phyloP scores from a whole-genome alignment of 2,113 vertebrate species.

The Fulica atra region DNA sequence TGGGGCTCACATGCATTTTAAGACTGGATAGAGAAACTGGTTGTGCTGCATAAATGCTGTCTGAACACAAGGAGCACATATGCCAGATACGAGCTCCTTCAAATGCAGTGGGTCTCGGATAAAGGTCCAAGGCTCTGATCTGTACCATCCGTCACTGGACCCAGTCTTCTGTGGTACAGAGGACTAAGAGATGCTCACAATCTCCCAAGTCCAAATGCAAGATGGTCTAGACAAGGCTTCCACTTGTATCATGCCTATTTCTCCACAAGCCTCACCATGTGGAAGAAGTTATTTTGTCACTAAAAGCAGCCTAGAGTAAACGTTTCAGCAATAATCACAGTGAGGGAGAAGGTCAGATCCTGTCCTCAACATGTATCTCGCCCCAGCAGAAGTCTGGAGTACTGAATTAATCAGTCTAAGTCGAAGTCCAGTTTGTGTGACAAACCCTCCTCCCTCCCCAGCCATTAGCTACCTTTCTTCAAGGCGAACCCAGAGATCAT shows the following conservation, averaged over 20 bases:
- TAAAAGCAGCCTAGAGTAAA: background rate
- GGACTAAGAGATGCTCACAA: background rate
- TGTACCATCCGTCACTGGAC: background rate
- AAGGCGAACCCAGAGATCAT: constrained; percentile 85
- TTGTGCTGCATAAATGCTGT: background rate
- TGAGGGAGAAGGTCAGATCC: background rate
- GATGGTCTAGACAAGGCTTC: background rate
- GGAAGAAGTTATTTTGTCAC: background rate
- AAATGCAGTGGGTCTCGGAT: background rate
- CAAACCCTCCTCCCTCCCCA: background rate
- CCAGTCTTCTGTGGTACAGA: background rate
- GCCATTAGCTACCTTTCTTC: constrained; percentile 78
- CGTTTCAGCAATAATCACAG: background rate
- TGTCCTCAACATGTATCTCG: background rate
- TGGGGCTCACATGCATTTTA: background rate
- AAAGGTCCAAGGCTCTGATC: background rate
- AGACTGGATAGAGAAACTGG: background rate
- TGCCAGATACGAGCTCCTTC: background rate
- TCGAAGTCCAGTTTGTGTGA: background rate
- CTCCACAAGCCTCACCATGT: background rate
- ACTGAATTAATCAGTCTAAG: background rate
- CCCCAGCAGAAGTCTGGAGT: background rate
- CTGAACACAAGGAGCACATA: background rate
- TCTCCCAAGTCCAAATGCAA: background rate
- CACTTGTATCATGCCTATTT: background rate